Evolutionary conservation across 2,888 invertebrate genomes (phyloP), one percentile per base, ranked within the genome.

Genomic region (Andrena bicolor): DNA sequence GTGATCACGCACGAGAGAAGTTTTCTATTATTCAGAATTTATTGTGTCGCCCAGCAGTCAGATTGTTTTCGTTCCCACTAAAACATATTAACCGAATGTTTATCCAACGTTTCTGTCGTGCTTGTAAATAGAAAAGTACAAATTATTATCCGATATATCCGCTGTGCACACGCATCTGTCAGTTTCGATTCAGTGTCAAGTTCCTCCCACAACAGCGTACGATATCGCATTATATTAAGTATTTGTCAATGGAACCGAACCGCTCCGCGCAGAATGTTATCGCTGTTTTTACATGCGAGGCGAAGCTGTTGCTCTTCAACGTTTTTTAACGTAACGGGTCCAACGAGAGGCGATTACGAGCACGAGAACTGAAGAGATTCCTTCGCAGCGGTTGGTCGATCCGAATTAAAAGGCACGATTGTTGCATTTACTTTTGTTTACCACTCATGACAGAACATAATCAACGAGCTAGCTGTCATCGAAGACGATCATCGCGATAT

Each of bases 191-290:
- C 64, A 72, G 64, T 68, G 68, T 70, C 53, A 68, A 72, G 20
- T 81, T 58, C 69, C 23, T 30, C 26, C 20, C 8, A 51, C 63
- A 61, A 56, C 68, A 64, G 61, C 63, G 53, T n/a, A 48, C 32
- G 53, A 71, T 41, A 28, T 76, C 69, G 71, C 63, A 69, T 76
- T 72, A 76, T 56, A 58, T 72, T 68, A 63, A 72, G 41, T 76
- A 76, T 72, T 76, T 65, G 64, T 76, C 48, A 76, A 64, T 73
- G 64, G 58, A 72, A 64, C 66, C 51, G 20, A 26, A 58, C 26
- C 56, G 63, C 30, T 58, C 60, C 30, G 32, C 35, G 2, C 4
- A 3, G 23, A 48, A 41, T 8, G 30, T 30, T 56, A 8, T 53
- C 16, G 32, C 10, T 48, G 23, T 49, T 75, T 53, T 35, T 65